Conservation (phyloP, 2,113 vertebrate species). For the Mohoua ochrocephala region DNA sequence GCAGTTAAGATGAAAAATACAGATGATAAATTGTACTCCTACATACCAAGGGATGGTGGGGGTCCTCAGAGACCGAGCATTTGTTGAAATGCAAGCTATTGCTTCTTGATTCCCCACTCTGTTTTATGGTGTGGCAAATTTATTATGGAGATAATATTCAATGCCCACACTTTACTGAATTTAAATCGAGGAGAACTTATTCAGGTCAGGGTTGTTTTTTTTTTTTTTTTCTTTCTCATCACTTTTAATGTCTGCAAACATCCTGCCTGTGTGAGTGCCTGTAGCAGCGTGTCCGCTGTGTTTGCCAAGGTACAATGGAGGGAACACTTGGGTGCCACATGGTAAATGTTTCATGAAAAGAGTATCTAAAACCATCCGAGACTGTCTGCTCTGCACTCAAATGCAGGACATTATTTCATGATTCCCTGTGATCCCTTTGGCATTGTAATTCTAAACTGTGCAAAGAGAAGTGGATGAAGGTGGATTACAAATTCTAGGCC, state of each 20-base stretch:
- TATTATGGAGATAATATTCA: constrained; percentile 45
- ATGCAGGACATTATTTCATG: constrained; percentile 48
- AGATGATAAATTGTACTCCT: not conserved
- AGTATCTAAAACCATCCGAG: constrained; percentile 41
- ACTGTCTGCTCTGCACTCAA: constrained; percentile 57
- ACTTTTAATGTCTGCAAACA: constrained; percentile 16
- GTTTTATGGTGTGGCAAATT: constrained; percentile 37
- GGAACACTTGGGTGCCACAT: not conserved
- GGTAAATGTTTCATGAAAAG: constrained; percentile 60
- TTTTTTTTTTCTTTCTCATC: not conserved
- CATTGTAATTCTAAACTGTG: constrained; percentile 56
- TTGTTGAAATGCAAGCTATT: constrained; percentile 17
- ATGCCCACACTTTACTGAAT: constrained; percentile 26
- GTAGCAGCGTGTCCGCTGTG: not conserved
- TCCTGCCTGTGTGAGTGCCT: not conserved
- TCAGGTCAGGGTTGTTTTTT: not conserved
- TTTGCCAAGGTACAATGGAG: constrained; percentile 32
- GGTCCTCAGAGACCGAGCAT: not conserved
- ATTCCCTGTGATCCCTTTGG: constrained; percentile 58
- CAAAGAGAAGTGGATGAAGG: constrained; percentile 53
- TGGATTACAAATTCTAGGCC: constrained; percentile 44
- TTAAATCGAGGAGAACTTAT: constrained; percentile 10
- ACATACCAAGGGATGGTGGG: not conserved
- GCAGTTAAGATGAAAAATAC: not conserved
- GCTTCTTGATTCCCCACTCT: not conserved